Evolutionary conservation across 2,797 vertebrate genomes (phyloP).

Genomic region (Miichthys miiuy): DNA sequence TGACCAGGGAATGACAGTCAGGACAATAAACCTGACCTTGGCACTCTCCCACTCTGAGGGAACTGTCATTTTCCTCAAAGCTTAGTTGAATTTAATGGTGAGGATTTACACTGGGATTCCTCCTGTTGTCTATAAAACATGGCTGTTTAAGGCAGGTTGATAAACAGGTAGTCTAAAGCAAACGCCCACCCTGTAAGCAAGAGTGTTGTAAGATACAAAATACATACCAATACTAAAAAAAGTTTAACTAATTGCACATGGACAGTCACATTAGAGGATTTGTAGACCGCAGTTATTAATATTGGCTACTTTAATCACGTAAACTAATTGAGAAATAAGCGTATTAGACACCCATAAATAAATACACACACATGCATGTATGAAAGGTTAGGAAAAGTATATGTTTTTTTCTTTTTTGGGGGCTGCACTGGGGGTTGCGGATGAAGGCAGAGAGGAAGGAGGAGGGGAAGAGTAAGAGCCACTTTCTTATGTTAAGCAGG

Average conservation of each 20-base stretch:
- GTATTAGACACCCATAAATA: not conserved
- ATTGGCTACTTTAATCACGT: not conserved
- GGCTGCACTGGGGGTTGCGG: constrained; percentile 23
- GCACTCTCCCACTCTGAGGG: constrained; percentile 51
- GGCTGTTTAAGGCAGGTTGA: constrained; percentile 11
- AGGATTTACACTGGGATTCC: constrained; percentile 41
- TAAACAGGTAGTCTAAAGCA: constrained; percentile 5
- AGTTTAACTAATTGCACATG: not conserved
- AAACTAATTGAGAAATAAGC: not conserved
- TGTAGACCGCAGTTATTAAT: not conserved
- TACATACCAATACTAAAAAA: not conserved
- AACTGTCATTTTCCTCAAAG: constrained; percentile 51
- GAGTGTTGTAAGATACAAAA: not conserved
- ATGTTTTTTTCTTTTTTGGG: constrained; percentile 28
- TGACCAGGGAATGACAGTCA: constrained; percentile 62
- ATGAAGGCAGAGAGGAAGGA: constrained; percentile 59
- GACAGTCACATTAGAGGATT: not conserved
- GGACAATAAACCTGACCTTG: constrained; percentile 77
- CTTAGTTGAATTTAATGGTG: constrained; percentile 43
- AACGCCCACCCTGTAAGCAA: not conserved
- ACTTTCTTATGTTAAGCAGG: constrained; percentile 88
- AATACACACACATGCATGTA: not conserved
- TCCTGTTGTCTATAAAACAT: constrained; percentile 9
- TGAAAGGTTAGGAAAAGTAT: constrained; percentile 34
- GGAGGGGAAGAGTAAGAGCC: constrained; percentile 76